These are phyloP conservation scores for Lasius fuliginosus DNA, from an alignment of 2,888 invertebrate species.

Conservation along the genomic window DNA sequence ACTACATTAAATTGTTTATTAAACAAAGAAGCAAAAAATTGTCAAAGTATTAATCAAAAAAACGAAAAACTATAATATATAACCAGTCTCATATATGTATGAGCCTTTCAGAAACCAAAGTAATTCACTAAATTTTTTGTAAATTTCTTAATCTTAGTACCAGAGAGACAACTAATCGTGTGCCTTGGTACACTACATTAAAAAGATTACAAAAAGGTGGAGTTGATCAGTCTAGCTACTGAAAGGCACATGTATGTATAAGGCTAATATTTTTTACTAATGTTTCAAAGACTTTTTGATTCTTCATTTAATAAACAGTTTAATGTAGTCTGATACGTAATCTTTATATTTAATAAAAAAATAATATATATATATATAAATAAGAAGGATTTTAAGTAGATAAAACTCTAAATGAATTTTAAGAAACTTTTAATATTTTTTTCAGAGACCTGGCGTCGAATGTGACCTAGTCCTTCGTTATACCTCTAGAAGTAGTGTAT, in stretches of 20 bases:
- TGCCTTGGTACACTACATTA: neutral
- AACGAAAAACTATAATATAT: neutral
- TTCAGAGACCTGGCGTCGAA: slow-evolving; percentile 5
- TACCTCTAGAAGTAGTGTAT: slow-evolving; percentile 59
- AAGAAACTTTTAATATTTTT: neutral
- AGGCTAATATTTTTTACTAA: neutral
- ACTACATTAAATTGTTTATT: neutral
- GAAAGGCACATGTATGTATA: neutral
- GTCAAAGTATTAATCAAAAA: neutral
- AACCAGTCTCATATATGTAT: neutral
- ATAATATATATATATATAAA: neutral
- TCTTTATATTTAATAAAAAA: neutral
- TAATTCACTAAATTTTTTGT: neutral
- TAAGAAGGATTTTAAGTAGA: neutral
- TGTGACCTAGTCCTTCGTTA: slow-evolving; percentile 47
- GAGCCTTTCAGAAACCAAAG: neutral
- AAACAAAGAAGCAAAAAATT: neutral
- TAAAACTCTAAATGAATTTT: slow-evolving; percentile 6
- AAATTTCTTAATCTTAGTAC: neutral
- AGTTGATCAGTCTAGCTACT: neutral
- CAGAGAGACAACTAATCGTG: neutral
- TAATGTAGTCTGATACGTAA: neutral
- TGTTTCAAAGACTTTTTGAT: neutral
- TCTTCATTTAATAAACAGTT: neutral
- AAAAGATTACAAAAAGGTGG: neutral